Evolutionary conservation across 35 echinoderm and acorn worm genomes (phyloP).

Genomic region (Apostichopus californicus): DNA sequence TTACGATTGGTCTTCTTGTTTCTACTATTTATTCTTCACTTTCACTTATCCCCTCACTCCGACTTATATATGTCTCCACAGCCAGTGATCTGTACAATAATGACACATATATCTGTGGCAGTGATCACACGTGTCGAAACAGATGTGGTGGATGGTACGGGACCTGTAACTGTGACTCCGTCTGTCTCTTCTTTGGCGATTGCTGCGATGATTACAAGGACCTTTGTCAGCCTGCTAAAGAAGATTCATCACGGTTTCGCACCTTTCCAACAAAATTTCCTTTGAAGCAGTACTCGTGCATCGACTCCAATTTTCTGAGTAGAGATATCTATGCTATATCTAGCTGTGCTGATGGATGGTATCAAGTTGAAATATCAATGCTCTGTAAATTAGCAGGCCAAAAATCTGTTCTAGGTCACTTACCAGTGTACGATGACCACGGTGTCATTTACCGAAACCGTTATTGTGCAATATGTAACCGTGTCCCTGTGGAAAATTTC

Average conservation of each 20-base stretch:
- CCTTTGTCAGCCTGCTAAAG: neutral
- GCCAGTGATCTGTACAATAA: neutral
- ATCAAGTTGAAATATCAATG: neutral
- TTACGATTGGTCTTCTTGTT: no score
- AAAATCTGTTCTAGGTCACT: neutral
- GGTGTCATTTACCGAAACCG: slow-evolving; percentile 1
- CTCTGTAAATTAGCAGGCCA: neutral
- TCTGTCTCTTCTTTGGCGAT: neutral
- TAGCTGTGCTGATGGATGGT: neutral
- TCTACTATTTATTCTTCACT: no score
- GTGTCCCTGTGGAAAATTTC: neutral
- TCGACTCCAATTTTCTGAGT: neutral
- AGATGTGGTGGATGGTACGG: slow-evolving; percentile 9
- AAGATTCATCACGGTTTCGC: neutral
- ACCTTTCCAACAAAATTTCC: neutral
- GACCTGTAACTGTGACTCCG: neutral
- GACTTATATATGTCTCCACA: neutral
- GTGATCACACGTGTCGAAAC: neutral
- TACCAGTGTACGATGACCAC: neutral
- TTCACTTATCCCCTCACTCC: no score
- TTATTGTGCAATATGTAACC: neutral
- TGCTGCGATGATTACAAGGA: neutral
- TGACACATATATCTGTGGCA: neutral
- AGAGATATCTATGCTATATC: neutral
- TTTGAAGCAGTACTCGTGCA: neutral